Percentiles rank a stretch among this genome's conserved stretches.
Evolutionary conservation across 2,113 vertebrate species (phyloP).

Genomic region (Acanthisitta chloris): DNA sequence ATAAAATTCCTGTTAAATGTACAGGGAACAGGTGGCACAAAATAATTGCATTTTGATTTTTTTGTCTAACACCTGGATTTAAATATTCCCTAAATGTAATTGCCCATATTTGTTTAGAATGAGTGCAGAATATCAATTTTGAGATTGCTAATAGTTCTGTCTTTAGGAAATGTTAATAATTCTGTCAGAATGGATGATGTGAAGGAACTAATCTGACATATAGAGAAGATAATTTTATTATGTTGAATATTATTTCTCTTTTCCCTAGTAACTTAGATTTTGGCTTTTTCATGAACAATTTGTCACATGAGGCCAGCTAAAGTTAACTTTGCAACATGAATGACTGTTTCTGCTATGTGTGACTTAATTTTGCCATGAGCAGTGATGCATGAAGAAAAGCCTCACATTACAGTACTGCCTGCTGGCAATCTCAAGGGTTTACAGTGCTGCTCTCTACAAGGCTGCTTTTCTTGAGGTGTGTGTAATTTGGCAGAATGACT

Average conservation of each 20-base stretch:
- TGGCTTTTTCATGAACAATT: not conserved
- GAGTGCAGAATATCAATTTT: constrained; percentile 48
- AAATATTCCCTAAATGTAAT: constrained; percentile 64
- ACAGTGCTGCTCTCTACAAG: not conserved
- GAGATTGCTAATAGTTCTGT: not conserved
- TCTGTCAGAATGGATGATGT: not conserved
- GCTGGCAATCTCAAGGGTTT: not conserved
- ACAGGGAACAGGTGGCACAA: constrained; percentile 74
- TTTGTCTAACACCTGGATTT: constrained; percentile 62
- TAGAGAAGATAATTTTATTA: not conserved
- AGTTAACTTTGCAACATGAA: not conserved
- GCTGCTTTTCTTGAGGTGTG: not conserved
- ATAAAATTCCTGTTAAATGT: constrained; percentile 62
- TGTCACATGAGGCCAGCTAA: not conserved
- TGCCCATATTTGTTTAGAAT: constrained; percentile 62
- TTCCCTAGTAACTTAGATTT: not conserved
- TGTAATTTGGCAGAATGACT: not conserved
- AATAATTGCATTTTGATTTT: constrained; percentile 67
- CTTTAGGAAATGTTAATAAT: constrained; percentile 6
- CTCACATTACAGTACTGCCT: not conserved
- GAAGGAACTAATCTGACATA: not conserved
- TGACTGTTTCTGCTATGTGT: not conserved
- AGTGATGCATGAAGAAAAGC: not conserved
- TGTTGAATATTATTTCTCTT: not conserved
- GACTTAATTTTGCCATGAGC: not conserved